Evolutionary conservation across 2,888 invertebrate genomes (phyloP).

Genomic region (Drosophila limbata): DNA sequence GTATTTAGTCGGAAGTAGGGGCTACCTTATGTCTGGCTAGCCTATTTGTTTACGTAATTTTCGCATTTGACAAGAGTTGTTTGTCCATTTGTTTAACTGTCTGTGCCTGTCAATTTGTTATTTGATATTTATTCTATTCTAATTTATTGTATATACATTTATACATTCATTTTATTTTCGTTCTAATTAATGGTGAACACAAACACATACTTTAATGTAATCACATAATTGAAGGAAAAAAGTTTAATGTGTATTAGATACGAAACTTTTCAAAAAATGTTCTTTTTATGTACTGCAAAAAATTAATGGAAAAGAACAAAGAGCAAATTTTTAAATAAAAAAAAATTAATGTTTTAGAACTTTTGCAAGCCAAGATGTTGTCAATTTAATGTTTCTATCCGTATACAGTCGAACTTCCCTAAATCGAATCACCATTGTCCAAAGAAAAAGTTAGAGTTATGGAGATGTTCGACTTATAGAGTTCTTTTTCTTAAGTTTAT

Average conservation of each 20-base stretch:
- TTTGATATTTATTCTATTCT: conserved; percentile 46
- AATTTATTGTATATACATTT: conserved; percentile 21
- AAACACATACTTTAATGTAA: conserved; percentile 9
- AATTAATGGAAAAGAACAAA: too few relatives aligned
- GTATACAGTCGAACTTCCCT: too few relatives aligned
- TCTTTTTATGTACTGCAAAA: too few relatives aligned
- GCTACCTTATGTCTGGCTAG: conserved; percentile 4
- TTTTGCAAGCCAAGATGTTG: too few relatives aligned
- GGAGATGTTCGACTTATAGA: too few relatives aligned
- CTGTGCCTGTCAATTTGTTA: conserved; percentile 47
- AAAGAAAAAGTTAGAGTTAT: too few relatives aligned
- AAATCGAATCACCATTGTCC: too few relatives aligned
- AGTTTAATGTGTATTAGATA: neutral
- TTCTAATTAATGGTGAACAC: conserved; percentile 27
- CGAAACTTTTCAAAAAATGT: neutral
- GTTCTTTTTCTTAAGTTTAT: too few relatives aligned
- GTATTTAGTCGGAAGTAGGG: neutral
- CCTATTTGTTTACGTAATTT: conserved; percentile 38
- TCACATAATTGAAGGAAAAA: neutral
- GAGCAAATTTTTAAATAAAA: too few relatives aligned
- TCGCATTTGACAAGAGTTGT: conserved; percentile 25
- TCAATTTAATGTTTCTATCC: too few relatives aligned
- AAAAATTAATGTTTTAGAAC: too few relatives aligned
- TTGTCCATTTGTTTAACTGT: conserved; percentile 32
- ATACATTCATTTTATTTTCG: neutral